These are phyloP conservation scores for Rhea pennata DNA, from an alignment of 2,113 vertebrate genomes.

Conservation along the genomic window DNA sequence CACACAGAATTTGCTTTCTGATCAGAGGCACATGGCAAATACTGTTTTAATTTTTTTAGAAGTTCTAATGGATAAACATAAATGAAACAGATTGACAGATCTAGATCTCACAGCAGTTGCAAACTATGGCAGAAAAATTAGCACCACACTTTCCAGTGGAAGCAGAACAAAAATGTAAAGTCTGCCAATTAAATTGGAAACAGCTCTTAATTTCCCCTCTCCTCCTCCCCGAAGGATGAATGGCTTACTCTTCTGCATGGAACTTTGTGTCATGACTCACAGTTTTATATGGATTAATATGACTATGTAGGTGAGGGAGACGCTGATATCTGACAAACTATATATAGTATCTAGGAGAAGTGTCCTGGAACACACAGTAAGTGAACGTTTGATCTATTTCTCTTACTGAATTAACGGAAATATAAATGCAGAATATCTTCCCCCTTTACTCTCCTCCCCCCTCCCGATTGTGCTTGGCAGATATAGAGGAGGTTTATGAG, in stretches of 20 bases:
- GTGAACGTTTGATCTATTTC: slow-evolving; percentile 29
- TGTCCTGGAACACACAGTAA: slow-evolving; percentile 26
- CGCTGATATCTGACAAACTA: slow-evolving; percentile 42
- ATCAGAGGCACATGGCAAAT: background rate
- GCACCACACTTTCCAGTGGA: slow-evolving; percentile 61
- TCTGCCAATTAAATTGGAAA: slow-evolving; percentile 72
- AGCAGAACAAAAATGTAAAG: slow-evolving; percentile 66
- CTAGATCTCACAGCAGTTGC: background rate
- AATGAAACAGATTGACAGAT: slow-evolving; percentile 30
- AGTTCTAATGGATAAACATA: background rate
- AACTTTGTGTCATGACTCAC: slow-evolving; percentile 66
- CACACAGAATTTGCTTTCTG: background rate
- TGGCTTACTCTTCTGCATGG: slow-evolving; percentile 64
- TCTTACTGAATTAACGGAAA: slow-evolving; percentile 18
- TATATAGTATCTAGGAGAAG: slow-evolving; percentile 56
- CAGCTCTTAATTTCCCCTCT: slow-evolving; percentile 65
- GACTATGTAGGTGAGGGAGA: slow-evolving; percentile 65
- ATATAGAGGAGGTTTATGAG: background rate
- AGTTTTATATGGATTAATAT: slow-evolving; percentile 61
- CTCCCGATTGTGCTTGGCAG: background rate
- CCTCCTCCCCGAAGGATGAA: slow-evolving; percentile 40
- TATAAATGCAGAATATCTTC: slow-evolving; percentile 13
- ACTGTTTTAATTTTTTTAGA: background rate
- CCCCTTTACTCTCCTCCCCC: background rate
- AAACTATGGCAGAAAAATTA: slow-evolving; percentile 58